Percentiles rank a stretch among this genome's conserved stretches.
Conservation (phyloP, 1,140 invertebrate species). For the Cardiocondyla obscurior region DNA sequence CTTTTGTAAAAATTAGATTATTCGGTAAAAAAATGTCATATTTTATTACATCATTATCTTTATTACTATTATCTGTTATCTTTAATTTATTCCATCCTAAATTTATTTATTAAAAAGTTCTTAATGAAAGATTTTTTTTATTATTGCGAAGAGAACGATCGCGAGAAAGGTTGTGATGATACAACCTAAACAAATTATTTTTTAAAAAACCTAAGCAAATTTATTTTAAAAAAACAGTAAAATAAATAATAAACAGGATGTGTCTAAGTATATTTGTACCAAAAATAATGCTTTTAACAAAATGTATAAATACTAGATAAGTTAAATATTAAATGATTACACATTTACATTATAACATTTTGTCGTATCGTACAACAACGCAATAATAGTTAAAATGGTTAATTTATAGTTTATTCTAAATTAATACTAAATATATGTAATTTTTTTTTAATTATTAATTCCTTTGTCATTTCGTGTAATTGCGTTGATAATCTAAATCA, state of each 20-base stretch:
- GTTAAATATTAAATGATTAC: slow-evolving; percentile 49
- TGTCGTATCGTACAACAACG: slow-evolving; percentile 16
- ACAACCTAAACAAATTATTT: slow-evolving; percentile 24
- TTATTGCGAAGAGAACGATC: background rate
- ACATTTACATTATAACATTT: slow-evolving; percentile 39
- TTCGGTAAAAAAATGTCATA: background rate
- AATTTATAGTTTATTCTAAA: slow-evolving; percentile 41
- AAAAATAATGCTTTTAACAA: slow-evolving; percentile 46
- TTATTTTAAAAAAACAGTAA: slow-evolving; percentile 5
- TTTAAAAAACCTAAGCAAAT: slow-evolving; percentile 36
- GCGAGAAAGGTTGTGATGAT: background rate
- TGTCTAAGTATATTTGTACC: slow-evolving; percentile 66
- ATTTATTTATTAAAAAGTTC: slow-evolving; percentile 10
- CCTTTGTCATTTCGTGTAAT: slow-evolving; percentile 17
- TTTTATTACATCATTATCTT: slow-evolving; percentile 27
- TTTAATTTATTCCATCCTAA: slow-evolving; percentile 10
- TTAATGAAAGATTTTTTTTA: background rate
- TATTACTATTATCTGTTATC: slow-evolving; percentile 11
- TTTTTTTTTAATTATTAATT: background rate
- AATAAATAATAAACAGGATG: slow-evolving; percentile 49
- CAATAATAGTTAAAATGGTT: slow-evolving; percentile 52
- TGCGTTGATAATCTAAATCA: slow-evolving; percentile 7
- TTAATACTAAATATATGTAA: background rate
- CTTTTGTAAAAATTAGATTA: slow-evolving; percentile 11
- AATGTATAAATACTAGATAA: slow-evolving; percentile 61